phyloP scores from a whole-genome alignment of 2,113 vertebrate species.

The Hippocampus mohnikei region DNA sequence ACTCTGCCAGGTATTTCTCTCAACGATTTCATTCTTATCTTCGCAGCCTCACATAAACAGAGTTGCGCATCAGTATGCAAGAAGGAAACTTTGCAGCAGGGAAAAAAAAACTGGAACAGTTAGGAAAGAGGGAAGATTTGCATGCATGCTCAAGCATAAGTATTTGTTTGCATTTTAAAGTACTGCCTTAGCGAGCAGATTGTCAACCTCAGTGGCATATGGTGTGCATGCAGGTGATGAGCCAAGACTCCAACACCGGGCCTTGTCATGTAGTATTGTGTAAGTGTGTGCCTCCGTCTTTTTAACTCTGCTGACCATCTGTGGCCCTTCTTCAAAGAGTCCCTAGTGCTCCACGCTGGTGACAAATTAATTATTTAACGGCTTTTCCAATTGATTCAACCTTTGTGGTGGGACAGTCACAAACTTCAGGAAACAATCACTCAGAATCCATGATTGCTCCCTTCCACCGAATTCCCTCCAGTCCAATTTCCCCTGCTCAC shows the following conservation, averaged over 20 bases:
- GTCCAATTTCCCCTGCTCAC: slow-evolving; percentile 11
- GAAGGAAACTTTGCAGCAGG: slow-evolving; percentile 22
- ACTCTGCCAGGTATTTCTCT: slow-evolving; percentile 48
- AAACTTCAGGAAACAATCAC: slow-evolving; percentile 55
- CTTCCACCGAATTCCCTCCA: slow-evolving; percentile 36
- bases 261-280: slow-evolving; percentile 32
- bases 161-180: slow-evolving; percentile 38
- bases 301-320: slow-evolving; percentile 73
- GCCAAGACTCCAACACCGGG: slow-evolving; percentile 41
- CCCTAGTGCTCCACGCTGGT: slow-evolving; percentile 39
- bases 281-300: slow-evolving; percentile 19
- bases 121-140: slow-evolving; percentile 36
- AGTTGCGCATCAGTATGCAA: slow-evolving; percentile 59
- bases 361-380: slow-evolving; percentile 71
- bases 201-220: slow-evolving; percentile 67
- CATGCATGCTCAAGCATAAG: slow-evolving; percentile 25
- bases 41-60: slow-evolving; percentile 39
- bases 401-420: slow-evolving; percentile 34
- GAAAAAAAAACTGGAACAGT: slow-evolving; percentile 22
- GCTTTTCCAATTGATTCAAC: slow-evolving; percentile 57
- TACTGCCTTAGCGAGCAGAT: slow-evolving; percentile 53
- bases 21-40: slow-evolving; percentile 49
- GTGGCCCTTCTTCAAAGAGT: slow-evolving; percentile 70
- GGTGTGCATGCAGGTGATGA: slow-evolving; percentile 70
- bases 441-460: slow-evolving; percentile 15